Evolutionary conservation across 2,797 vertebrate species (phyloP), one percentile per base, ranked within the genome.

Genomic region (Sebastes iracundus): DNA sequence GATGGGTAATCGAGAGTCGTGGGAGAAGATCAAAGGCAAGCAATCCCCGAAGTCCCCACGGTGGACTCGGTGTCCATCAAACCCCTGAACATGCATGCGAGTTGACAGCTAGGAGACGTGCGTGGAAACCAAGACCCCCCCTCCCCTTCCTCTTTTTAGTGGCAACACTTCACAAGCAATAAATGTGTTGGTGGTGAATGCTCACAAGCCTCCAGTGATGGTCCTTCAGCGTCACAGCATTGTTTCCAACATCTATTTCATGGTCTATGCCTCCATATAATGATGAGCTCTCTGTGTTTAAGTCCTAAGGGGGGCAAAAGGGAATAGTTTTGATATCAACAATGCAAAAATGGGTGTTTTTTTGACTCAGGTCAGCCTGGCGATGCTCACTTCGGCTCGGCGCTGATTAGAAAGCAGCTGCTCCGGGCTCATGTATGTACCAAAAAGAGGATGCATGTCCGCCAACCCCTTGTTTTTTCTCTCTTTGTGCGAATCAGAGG

Each of bases 1-100:
- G 92, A 94, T 94, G 93, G 91, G 89, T 92, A 94, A 94, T 94
- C 82, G 83, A 87, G 90, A 93, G 88, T 91, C 63, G 52, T 80
- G 80, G 91, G 89, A 92, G 90, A 91, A 91, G 93, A 94, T 91
- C 91, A 94, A 92, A 94, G 90, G 82, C 85, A 87, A 80, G 82
- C 89, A 79, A 83, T 91, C 88, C 90, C 86, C 8, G 52, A 84
- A 84, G 83, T 93, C 89, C 91, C 86, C 68, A 75, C 53, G 75
- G 86, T 91, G 82, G 88, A 90, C 87, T 94, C 87, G 27, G 79
- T 92, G 90, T 94, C 92, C 84, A 88, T 96, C 93, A 94, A 89
- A 77, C 79, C 84, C 83, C 73, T 72, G 72, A 83, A 88, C 87
- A 79, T 83, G 83, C 83, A 92, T 81, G 71, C n/a, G 75, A 91